A percentile compares a stretch with the other conserved stretches of the same genome.
These are phyloP conservation scores for Anser brachyrhynchus DNA, from an alignment of 2,113 vertebrate species.

Conservation along the genomic window DNA sequence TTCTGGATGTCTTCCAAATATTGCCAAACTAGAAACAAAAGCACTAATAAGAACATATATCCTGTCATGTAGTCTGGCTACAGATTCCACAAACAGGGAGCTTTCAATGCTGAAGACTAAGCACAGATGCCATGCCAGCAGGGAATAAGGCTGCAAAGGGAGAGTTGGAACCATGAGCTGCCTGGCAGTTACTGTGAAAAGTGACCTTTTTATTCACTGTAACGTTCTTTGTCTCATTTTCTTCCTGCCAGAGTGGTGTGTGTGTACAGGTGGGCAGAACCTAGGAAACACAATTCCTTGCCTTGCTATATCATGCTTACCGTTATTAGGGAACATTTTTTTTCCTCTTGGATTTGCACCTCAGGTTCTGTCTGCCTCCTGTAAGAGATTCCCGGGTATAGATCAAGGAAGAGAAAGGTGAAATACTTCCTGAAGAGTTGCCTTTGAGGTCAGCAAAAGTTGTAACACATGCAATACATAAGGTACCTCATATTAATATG, in stretches of 20 bases:
- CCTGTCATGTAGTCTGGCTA: constrained; percentile 19
- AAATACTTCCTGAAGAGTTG: neutral
- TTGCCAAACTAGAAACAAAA: neutral
- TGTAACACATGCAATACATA: neutral
- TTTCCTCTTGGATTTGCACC: neutral
- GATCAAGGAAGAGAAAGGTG: neutral
- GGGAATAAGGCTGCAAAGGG: constrained; percentile 29
- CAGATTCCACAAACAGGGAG: neutral
- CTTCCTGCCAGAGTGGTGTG: neutral
- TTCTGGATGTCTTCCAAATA: constrained; percentile 13
- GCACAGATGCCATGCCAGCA: neutral
- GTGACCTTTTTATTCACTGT: neutral
- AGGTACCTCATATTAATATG: too few relatives aligned
- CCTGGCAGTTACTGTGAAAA: constrained; percentile 8
- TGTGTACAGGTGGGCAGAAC: neutral
- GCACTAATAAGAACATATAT: constrained; percentile 39
- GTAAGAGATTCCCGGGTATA: neutral
- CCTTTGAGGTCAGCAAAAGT: neutral
- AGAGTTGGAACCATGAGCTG: constrained; percentile 24
- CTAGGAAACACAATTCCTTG: neutral
- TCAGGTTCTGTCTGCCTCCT: neutral
- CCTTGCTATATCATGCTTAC: neutral
- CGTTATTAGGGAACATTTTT: neutral
- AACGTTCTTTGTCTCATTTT: constrained; percentile 19
- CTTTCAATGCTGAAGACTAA: constrained; percentile 7